Evolutionary conservation across 2,113 vertebrate species (phyloP).

Genomic region (Smithornis capensis): DNA sequence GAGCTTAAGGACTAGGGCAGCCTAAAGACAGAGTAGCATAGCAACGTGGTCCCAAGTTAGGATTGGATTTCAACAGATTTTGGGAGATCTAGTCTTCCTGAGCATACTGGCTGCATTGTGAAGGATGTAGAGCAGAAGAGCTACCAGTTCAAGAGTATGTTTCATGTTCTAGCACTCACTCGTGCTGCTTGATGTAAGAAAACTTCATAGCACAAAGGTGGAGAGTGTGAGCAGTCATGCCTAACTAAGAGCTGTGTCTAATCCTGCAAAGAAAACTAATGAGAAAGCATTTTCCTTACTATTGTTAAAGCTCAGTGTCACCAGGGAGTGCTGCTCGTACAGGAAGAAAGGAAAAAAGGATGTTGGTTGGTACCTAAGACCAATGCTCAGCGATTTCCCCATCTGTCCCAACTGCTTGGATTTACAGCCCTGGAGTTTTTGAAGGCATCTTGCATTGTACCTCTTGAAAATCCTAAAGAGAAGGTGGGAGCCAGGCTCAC

Average conservation of each 20-base stretch:
- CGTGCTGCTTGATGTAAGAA: neutral
- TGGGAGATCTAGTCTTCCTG: neutral
- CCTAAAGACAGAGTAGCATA: neutral
- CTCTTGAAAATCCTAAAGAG: neutral
- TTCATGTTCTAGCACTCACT: neutral
- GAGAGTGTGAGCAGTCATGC: neutral
- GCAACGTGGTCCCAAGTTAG: neutral
- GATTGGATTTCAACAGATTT: neutral
- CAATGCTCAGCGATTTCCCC: neutral
- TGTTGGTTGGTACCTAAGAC: neutral
- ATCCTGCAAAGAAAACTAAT: neutral
- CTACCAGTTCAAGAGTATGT: accelerated
- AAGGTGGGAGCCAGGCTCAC: neutral
- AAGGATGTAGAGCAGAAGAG: neutral
- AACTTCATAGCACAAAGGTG: neutral
- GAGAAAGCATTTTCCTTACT: neutral
- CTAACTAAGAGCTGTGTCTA: neutral
- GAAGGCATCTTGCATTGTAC: accelerated
- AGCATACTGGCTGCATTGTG: accelerated
- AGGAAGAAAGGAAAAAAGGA: neutral
- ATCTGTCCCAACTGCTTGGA: neutral
- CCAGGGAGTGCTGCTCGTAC: neutral
- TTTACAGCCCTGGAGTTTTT: neutral
- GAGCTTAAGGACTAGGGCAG: neutral
- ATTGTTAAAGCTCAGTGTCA: neutral